Evolutionary conservation across 2,888 invertebrate species (phyloP), one percentile per base, ranked within the genome.

Genomic region (Amitus sp.): DNA sequence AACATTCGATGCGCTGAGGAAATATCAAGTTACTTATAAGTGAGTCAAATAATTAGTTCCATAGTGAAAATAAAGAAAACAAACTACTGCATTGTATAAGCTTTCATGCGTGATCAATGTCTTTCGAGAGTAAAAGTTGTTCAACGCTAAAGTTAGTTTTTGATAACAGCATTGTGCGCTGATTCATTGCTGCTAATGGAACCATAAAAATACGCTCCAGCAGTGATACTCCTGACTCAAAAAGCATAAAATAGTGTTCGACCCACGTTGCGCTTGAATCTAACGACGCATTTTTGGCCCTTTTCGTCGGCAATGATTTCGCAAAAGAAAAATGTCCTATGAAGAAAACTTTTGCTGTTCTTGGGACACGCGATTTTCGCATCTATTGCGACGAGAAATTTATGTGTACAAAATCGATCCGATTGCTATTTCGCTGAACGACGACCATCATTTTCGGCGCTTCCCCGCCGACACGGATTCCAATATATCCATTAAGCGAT

Each of bases 301-400:
- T 23, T 23, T 23, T 30, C 30, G 6, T n/a, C n/a, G 30, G 30
- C 12, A 37, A 5, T n/a, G 13, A 37, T 37, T 12, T 9, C 37
- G 37, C 15, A 7, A 12, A n/a, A 30, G 30, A 30, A 30, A 9
- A 30, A 6, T n/a, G 6, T n/a, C 30, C 6, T 30, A 2, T n/a
- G n/a, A 37, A 15, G 37, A 37, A 37, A 37, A 37, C 37, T 13
- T 15, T 37, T 15, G 13, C 37, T 37, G 37, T 15, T 15, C 15
- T 5, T 15, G 9, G 37, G 37, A 13, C 37, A 37, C 15, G 9
- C 37, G 15, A 37, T 62, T 62, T 62, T 58, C 54, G 43, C 58
- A 58, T 62, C 58, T 62, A 62, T 62, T 57, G 62, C 40, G 50
- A 47, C 48, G 51, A 47, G 47, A 58, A 58, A 62, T 58, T 58